Evolutionary conservation across 1,140 invertebrate genomes (phyloP).

Genomic region (Platyura marginata): DNA sequence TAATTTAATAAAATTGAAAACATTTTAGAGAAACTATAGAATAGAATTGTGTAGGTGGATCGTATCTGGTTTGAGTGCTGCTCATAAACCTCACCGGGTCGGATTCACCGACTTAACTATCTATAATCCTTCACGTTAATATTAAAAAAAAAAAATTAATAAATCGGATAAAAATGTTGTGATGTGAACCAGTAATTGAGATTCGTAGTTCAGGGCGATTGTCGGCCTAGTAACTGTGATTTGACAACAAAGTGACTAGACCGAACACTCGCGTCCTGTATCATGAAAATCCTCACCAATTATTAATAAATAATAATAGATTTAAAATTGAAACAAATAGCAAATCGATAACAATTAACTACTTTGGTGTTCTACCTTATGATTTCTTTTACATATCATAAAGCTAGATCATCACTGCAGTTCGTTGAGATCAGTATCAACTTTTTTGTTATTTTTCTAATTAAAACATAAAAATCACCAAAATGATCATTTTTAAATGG

Average conservation of each 20-base stretch:
- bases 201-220: conserved; percentile 1
- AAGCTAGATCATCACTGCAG: conserved; percentile 40
- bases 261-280: conserved; percentile 3
- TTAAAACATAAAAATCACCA: no score
- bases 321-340: neutral
- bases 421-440: conserved; percentile 8
- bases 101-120: conserved; percentile 4
- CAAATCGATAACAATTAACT: conserved; percentile 12
- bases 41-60: neutral
- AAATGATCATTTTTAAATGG: neutral
- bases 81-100: neutral
- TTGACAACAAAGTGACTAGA: conserved; percentile 2
- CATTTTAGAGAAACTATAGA: no score
- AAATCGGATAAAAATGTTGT: no score
- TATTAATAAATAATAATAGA: neutral
- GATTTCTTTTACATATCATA: conserved; percentile 28
- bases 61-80: neutral
- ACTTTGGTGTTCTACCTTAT: conserved; percentile 46
- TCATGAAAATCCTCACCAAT: neutral
- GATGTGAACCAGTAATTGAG: no score
- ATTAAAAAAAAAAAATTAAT: neutral
- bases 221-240: conserved; percentile 2
- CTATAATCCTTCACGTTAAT: conserved; percentile 1
- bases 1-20: no score
- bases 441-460: neutral